Evolutionary conservation across 1,140 invertebrate genomes (phyloP), one percentile per base, ranked within the genome.

Genomic region (Schlechtendalia chinensis): DNA sequence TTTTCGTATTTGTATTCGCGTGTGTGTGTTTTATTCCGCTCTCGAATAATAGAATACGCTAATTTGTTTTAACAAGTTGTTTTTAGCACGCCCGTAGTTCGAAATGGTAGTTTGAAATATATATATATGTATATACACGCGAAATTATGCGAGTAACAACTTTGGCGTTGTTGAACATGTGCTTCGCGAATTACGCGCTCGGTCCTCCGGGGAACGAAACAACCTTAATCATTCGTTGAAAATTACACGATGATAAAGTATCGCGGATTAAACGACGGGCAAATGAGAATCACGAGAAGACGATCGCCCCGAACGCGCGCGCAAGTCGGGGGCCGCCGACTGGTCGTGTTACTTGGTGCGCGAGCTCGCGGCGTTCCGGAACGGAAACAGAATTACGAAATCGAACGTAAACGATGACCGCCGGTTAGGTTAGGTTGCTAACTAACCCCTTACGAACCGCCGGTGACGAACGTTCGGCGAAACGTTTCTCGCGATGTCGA

Each of bases 41-140:
- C n/a, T n/a, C n/a, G 3, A 69, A 39, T 69, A 27, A 69, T 50
- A 24, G 67, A 69, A 17, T 14, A 47, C 45, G 67, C 50, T 69
- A 69, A 50, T 69, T 69, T 69, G 67, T 69, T 69, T 50, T 69
- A 69, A 69, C 67, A 27, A 50, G 45, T 69, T 69, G 45, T 69
- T 69, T n/a, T 50, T 17, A 69, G 45, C 12, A 27, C 67, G 67
- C 67, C 67, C 24, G 16, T 12, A 50, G 67, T 32, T 24, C 47
- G 27, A 69, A 69, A 69, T 50, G 67, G 67, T 69, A n/a, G n/a
- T 53, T 65, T 65, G 61, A 65, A 65, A 65, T 69, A 69, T 69
- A 16, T 29, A 17, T 27, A 24, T 22, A 22, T 22, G 19, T 16
- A 47, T 24, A 69, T 32, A 69, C 65, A 69, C 39, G 24, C 17